Percentiles rank a stretch among this genome's conserved stretches.
phyloP scores from a whole-genome alignment of 37 sponge, comb jelly and placozoan species.

The Beroe forskalii region DNA sequence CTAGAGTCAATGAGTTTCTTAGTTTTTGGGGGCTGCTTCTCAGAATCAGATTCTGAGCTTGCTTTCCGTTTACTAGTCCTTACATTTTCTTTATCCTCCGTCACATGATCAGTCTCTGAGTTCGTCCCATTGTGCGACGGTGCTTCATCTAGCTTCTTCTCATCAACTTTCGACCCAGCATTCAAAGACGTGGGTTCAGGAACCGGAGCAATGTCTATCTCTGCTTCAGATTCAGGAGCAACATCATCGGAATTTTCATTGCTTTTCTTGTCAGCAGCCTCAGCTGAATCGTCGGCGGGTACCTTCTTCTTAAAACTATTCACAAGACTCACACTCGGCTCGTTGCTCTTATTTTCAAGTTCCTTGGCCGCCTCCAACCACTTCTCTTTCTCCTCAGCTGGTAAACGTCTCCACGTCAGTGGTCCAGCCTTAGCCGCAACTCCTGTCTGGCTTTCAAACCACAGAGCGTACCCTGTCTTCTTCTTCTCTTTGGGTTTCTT shows the following conservation, averaged over 20 bases:
- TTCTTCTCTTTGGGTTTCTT: slow-evolving; percentile 9
- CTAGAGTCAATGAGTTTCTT: neutral
- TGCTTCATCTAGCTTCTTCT: neutral
- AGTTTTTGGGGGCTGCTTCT: neutral
- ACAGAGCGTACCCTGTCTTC: slow-evolving; percentile 40
- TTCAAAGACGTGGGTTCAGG: too few relatives aligned
- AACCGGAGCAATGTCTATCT: neutral
- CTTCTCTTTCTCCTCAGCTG: slow-evolving; percentile 49
- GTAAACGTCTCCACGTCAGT: slow-evolving; percentile 10
- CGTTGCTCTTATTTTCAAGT: neutral
- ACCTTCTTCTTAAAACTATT: slow-evolving; percentile 18
- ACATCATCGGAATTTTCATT: neutral
- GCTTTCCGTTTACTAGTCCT: neutral
- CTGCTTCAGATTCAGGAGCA: neutral
- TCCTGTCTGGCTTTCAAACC: slow-evolving; percentile 37
- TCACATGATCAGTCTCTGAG: neutral
- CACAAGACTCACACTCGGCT: neutral
- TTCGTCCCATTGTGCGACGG: neutral
- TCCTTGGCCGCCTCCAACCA: slow-evolving; percentile 51
- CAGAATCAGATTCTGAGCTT: neutral
- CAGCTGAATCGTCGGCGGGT: neutral
- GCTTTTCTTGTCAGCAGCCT: neutral
- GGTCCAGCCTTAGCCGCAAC: slow-evolving; percentile 2
- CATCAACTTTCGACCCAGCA: neutral
- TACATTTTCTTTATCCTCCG: slow-evolving; percentile 13